Conservation (phyloP, 2,888 invertebrate species). For the Tachina fera region DNA sequence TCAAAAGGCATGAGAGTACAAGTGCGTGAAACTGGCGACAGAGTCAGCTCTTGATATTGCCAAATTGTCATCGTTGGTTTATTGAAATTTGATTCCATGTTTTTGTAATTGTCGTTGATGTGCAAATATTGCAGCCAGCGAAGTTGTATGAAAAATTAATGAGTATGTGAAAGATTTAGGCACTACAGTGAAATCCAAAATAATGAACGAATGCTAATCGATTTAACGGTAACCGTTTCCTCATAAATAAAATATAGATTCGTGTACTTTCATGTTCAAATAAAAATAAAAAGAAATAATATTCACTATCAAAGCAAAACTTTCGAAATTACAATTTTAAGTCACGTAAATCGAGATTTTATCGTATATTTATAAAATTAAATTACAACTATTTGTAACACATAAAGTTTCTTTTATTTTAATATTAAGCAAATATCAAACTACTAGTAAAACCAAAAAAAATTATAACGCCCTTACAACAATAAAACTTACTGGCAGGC, state of each 20-base stretch:
- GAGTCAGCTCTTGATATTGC: conserved; percentile 53
- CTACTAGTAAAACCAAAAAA: conserved; percentile 24
- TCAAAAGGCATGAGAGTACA: conserved; percentile 6
- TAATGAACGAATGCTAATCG: background rate
- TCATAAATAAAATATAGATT: too few relatives aligned
- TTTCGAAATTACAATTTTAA: background rate
- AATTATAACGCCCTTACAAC: conserved; percentile 51
- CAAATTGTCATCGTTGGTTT: conserved; percentile 63
- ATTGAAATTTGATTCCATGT: conserved; percentile 65
- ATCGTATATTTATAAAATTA: conserved; percentile 10
- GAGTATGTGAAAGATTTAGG: conserved; percentile 22
- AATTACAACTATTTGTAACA: conserved; percentile 39
- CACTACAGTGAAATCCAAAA: conserved; percentile 35
- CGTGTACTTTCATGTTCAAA: too few relatives aligned
- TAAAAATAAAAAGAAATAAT: too few relatives aligned
- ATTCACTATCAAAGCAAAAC: background rate
- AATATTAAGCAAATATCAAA: conserved; percentile 23
- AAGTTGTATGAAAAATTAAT: conserved; percentile 32
- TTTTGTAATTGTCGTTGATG: conserved; percentile 44
- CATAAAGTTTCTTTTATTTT: conserved; percentile 30
- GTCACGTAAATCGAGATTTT: conserved; percentile 23
- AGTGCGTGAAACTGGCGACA: conserved; percentile 50
- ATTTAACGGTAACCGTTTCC: too few relatives aligned
- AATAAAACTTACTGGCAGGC: conserved; percentile 2
- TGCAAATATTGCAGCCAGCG: conserved; percentile 23